These are phyloP conservation scores for Papilio glaucus DNA, from an alignment of 1,140 invertebrate species.

Conservation along the genomic window DNA sequence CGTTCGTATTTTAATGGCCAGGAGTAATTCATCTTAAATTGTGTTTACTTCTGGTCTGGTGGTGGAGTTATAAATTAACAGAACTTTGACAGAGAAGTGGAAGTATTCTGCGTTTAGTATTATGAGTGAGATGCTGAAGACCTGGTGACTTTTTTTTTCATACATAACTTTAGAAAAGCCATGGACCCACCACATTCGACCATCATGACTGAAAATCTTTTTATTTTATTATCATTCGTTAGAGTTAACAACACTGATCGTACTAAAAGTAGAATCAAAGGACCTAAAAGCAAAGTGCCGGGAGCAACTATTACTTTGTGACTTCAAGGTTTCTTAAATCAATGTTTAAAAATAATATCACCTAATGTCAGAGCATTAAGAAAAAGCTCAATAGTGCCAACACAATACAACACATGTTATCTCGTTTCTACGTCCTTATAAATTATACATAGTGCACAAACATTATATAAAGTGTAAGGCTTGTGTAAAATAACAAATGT, in stretches of 20 bases:
- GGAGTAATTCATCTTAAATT: too few relatives aligned
- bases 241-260: neutral
- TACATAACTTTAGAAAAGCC: neutral
- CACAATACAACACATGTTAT: conserved; percentile 18
- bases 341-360: conserved; percentile 26
- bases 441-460: conserved; percentile 28
- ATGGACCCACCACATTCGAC: neutral
- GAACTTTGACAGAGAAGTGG: too few relatives aligned
- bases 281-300: neutral
- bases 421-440: conserved; percentile 22
- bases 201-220: neutral
- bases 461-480: conserved; percentile 25
- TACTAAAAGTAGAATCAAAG: neutral
- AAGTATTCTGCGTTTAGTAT: too few relatives aligned
- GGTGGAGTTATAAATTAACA: too few relatives aligned
- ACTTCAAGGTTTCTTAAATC: conserved; percentile 35
- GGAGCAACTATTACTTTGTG: conserved; percentile 37
- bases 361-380: conserved; percentile 35
- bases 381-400: conserved; percentile 26
- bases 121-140: too few relatives aligned
- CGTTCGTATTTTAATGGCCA: too few relatives aligned
- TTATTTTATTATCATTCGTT: neutral
- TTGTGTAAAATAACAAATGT: conserved; percentile 34
- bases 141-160: neutral
- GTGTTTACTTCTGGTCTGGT: too few relatives aligned